Evolutionary conservation across 2,113 vertebrate genomes (phyloP), one percentile per base, ranked within the genome.

Genomic region (Beaufortia kweichowensis): DNA sequence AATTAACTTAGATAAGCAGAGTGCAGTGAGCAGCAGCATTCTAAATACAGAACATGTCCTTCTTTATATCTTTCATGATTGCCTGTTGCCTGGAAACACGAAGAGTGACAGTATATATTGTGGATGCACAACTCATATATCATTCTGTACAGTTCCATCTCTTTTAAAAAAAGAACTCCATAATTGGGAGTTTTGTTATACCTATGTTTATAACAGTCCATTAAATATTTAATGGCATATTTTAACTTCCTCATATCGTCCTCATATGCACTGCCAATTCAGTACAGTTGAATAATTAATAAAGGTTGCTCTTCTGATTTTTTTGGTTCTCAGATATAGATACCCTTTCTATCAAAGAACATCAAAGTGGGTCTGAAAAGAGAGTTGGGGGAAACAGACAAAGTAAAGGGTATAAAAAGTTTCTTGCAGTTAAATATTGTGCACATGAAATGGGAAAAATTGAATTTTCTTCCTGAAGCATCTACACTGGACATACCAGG

Each of bases 71-170:
- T 76, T 33, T 6, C 12, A 69, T 43, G 39, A 60, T 39, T 76
- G 68, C 77, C 81, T 83, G 90, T 92, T 91, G 91, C 91, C 88
- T 88, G 85, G 90, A 87, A 91, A 91, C 89, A 85, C 82, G 76
- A 84, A 86, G 78, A 3, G 21, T 1, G 8, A 39, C 1, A 26
- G 10, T 11, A 82, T 80, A 41, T 82, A 75, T 76, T 33, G 41
- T 21, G 11, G 43, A 74, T 62, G 43, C 14, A 78, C 59, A 77
- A 74, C 78, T 87, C 81, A 53, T 23, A 64, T 39, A 39, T 39
- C 9, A 39, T 39, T 39, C 35, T 39, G 11, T 35, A 17, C 3
- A 21, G 24, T 12, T 28, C 14, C 46, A 26, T 68, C 41, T 48
- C n/a, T 57, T 3, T 9, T 19, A 21, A 2, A 11, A 6, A n/a